A percentile compares a stretch with the other conserved stretches of the same genome.
Evolutionary conservation across 2,113 vertebrate genomes (phyloP).

Genomic region (Nesoenas mayeri): DNA sequence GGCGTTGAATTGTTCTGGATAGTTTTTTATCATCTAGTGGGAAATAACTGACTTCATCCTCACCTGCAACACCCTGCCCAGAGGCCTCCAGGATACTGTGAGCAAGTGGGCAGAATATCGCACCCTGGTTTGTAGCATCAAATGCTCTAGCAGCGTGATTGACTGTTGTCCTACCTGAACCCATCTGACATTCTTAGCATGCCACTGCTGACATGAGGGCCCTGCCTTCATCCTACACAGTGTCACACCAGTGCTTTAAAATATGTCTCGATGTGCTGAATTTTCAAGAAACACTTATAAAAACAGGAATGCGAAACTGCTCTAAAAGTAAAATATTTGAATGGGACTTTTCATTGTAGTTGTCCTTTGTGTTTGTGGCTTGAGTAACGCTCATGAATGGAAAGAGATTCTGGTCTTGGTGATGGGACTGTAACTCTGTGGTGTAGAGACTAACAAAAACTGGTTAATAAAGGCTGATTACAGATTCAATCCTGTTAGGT

Average conservation of each 20-base stretch:
- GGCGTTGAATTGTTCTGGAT: not conserved
- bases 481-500: not conserved
- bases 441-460: not conserved
- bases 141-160: not conserved
- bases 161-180: not conserved
- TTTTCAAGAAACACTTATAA: not conserved
- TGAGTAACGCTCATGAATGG: not conserved
- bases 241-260: not conserved
- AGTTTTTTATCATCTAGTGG: not conserved
- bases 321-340: not conserved
- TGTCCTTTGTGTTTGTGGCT: not conserved
- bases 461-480: slow-evolving; percentile 2
- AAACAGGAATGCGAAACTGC: not conserved
- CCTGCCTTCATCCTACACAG: not conserved
- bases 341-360: not conserved
- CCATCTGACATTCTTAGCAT: not conserved
- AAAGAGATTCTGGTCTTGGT: not conserved
- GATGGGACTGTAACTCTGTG: not conserved
- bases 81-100: not conserved
- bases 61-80: not conserved
- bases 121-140: not conserved
- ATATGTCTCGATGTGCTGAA: not conserved
- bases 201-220: not conserved
- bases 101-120: not conserved
- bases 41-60: not conserved